Evolutionary conservation across 2,888 invertebrate species (phyloP).

Genomic region (Malacosoma neustria): DNA sequence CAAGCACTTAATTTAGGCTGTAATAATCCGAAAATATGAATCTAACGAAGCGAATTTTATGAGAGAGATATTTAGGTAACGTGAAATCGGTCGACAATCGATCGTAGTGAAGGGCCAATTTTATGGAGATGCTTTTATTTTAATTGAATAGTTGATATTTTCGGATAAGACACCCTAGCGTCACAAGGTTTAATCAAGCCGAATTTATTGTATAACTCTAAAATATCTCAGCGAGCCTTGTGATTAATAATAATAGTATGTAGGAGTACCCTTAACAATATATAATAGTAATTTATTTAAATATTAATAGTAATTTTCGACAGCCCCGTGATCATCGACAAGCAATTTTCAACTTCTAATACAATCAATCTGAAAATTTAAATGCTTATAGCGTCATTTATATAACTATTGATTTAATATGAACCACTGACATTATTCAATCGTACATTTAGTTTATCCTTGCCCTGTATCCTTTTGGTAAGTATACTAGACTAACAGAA

Average conservation of each 20-base stretch:
- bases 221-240: conserved; percentile 30
- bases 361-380: no score
- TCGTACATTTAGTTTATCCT: no score
- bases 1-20: conserved; percentile 33
- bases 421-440: no score
- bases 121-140: conserved; percentile 22
- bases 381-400: no score
- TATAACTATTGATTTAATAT: no score
- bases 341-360: no score
- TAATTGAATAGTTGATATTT: conserved; percentile 30
- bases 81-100: conserved; percentile 18
- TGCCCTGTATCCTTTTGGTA: no score
- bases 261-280: conserved; percentile 9
- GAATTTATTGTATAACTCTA: conserved; percentile 41
- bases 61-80: conserved; percentile 40
- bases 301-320: background rate
- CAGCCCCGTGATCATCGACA: background rate
- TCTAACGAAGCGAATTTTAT: conserved; percentile 25
- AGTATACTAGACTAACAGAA: no score
- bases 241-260: conserved; percentile 32
- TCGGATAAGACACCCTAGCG: conserved; percentile 28
- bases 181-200: conserved; percentile 38
- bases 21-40: conserved; percentile 32
- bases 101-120: conserved; percentile 27
- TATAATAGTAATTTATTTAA: background rate